Base-by-base conservation (phyloP, 2,113 vertebrate species). In the Apodemus speciosus region DNA sequence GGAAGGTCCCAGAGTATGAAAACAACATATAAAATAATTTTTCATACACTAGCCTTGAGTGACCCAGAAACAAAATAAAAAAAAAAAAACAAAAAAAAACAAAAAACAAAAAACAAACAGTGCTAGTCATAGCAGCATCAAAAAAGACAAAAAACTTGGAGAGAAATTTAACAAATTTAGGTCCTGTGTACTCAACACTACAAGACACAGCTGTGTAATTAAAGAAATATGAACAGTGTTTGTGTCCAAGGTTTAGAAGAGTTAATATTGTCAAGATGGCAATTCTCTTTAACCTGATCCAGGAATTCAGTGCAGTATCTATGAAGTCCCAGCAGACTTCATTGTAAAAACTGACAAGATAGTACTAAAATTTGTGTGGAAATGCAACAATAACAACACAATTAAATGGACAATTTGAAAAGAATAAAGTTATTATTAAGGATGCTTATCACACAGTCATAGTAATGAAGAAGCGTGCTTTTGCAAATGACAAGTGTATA, bases 61-160 rank as follows among this genome's bases (percentile, higher is more conserved):
- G 46, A 51, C 49, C 13, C 9, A 87, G 88, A 81, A 84, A 51
- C 27, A 35, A 88, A 94, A 90, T 89, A 89, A 89, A 85, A 58
- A 38, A 76, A 76, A 71, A 85, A 10, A 89, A 85, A 60, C 40
- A 81, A 76, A 89, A 14, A 15, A 56, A 56, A 46, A 46, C 43
- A 46, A 46, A 46, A 3, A 46, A 46, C 43, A 46, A 46, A 14
- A 89, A 85, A 60, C 40, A 81, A 76, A 86, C 1, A 68, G 72
- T 32, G 58, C n/a, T 85, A 72, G 66, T 69, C 9, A 25, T 11
- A 89, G 23, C 43, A 91, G 88, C 25, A 88, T 68, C 3, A 91
- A 56, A 80, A 80, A 38, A 35, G 10, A 80, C 76, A 56, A 80
- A 56, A 23, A 56, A 53, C 32, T 53, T 53, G 20, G 51, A n/a